Percentiles rank a stretch among this genome's conserved stretches.
These are phyloP conservation scores for Penelope pileata DNA, from an alignment of 2,113 vertebrate species.

Conservation along the genomic window DNA sequence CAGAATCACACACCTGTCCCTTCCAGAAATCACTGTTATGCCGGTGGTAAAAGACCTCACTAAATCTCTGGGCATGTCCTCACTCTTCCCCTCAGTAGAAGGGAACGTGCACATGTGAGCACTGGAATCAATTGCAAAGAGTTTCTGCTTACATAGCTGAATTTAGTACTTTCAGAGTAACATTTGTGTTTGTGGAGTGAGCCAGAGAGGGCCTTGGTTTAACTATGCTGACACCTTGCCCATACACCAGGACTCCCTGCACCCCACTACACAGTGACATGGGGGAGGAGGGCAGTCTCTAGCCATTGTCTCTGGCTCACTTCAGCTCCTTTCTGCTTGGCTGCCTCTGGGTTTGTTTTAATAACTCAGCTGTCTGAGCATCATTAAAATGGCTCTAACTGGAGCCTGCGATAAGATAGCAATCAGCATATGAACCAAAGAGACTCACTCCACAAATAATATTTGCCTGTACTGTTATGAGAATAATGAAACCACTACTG, in stretches of 20 bases:
- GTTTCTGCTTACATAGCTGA: background rate
- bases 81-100: background rate
- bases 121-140: background rate
- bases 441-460: background rate
- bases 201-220: background rate
- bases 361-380: background rate
- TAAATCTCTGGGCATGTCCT: background rate
- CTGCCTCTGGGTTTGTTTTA: slow-evolving; percentile 19
- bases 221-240: background rate
- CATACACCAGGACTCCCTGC: background rate
- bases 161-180: background rate
- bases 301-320: background rate
- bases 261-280: fast-evolving
- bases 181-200: background rate
- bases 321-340: background rate
- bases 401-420: background rate
- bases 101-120: background rate
- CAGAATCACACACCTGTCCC: background rate
- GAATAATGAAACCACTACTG: background rate
- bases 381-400: slow-evolving; percentile 19
- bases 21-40: background rate
- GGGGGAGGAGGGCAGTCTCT: background rate
- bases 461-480: background rate
- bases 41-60: background rate
- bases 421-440: background rate